Base-by-base conservation (phyloP, 2,113 vertebrate genomes). In the Malurus cyaneus region DNA sequence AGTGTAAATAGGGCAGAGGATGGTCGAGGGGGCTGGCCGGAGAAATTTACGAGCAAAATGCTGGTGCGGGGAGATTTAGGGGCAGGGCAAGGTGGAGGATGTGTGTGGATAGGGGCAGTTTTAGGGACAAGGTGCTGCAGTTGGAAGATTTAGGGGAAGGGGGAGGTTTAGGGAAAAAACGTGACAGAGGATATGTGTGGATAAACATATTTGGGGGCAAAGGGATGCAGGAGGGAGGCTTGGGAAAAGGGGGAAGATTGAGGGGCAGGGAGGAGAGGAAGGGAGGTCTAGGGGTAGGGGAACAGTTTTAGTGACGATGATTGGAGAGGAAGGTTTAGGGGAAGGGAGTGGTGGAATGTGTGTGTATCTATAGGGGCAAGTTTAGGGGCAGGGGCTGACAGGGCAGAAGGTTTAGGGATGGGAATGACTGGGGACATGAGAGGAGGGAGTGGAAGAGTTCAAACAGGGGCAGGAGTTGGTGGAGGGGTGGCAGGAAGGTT, bases 11-110 rank as follows among this genome's bases (percentile, higher is more conserved):
- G 44, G 29, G 34, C 18, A 59, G 14, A 9, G 44, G 34, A 41
- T 50, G 1, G 24, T 5, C 2, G 29, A 70, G 34, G 0, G 0
- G 16, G 12, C 46, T 25, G 25, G 16, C 0, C 1, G 31, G 46
- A 60, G 46, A 42, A 50, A 41, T 52, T 50, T 67, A 12, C n/a
- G 62, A 39, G 8, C 29, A 47, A 42, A 29, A 59, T 14, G 26
- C 12, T 24, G 12, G 21, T 14, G 6, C 19, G 9, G 1, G 1
- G 9, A n/a, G 9, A 42, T 60, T 34, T 44, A 31, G 56, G 20
- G 20, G 14, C 20, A 44, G 39, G 16, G 13, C 25, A 17, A 26
- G 5, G 32, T 18, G 12, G 14, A 42, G 12, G 31, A 29, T 41
- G 36, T 32, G 18, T 32, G 23, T 49, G 34, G 46, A 5, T 42